phyloP scores from a whole-genome alignment of 2,888 invertebrate species.

The Bimastos eiseni region DNA sequence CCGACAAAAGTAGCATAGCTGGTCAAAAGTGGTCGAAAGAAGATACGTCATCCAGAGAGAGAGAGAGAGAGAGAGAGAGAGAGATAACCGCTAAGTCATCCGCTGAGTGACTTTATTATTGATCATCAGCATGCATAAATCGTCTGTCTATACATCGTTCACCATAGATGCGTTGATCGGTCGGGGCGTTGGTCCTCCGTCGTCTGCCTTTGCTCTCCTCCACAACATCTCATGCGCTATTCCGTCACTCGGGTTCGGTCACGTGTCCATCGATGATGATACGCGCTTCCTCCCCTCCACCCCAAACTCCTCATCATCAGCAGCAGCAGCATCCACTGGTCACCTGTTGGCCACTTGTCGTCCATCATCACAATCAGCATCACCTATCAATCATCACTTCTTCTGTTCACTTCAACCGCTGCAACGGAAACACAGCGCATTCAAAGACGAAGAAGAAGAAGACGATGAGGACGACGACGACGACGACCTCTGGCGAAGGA shows the following conservation, averaged over 20 bases:
- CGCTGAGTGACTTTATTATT: too few relatives aligned
- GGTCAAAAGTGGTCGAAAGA: background rate
- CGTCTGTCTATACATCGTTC: background rate
- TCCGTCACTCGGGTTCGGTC: background rate
- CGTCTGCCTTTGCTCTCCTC: background rate
- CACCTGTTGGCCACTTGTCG: background rate
- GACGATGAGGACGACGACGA: background rate
- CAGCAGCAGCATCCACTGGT: background rate
- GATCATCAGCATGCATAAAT: background rate
- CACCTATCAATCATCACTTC: background rate
- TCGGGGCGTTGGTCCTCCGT: background rate
- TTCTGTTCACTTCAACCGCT: background rate
- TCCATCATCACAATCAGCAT: background rate
- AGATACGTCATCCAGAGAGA: too few relatives aligned
- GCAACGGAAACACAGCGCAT: background rate
- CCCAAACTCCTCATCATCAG: background rate
- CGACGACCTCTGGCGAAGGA: background rate
- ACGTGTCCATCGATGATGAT: background rate
- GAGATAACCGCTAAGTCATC: too few relatives aligned
- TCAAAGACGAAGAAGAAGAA: background rate
- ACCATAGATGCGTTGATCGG: constrained; percentile 8
- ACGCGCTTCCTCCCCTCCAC: background rate
- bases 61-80: too few relatives aligned
- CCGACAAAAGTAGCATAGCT: background rate
- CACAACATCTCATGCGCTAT: constrained; percentile 10